Evolutionary conservation across 2,888 invertebrate species (phyloP).

Genomic region (Parelbella ahira): DNA sequence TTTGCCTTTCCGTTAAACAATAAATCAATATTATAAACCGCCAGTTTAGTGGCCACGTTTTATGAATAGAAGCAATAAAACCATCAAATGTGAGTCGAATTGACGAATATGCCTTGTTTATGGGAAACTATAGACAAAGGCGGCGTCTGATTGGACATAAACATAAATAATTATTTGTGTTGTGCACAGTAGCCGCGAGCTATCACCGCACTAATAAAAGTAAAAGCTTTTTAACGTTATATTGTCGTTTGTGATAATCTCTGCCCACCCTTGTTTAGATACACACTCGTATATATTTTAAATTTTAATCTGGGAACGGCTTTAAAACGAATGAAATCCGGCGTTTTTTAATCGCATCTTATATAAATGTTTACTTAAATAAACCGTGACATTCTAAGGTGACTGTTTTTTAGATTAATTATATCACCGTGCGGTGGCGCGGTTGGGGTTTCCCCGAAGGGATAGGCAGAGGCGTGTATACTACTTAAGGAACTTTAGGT

Average conservation of each 20-base stretch:
- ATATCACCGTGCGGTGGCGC: too few relatives aligned
- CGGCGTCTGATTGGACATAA: conserved; percentile 49
- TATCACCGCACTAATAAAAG: conserved; percentile 30
- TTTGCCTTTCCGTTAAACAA: too few relatives aligned
- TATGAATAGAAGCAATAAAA: conserved; percentile 44
- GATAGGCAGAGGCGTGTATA: too few relatives aligned
- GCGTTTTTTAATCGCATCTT: too few relatives aligned
- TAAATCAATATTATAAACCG: too few relatives aligned
- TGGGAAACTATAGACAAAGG: conserved; percentile 45
- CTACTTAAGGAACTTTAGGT: too few relatives aligned
- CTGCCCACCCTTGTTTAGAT: conserved; percentile 18
- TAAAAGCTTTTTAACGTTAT: conserved; percentile 34
- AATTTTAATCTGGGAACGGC: too few relatives aligned
- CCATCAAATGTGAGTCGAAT: conserved; percentile 45
- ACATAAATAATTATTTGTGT: conserved; percentile 45
- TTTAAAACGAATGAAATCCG: too few relatives aligned
- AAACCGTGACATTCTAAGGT: too few relatives aligned
- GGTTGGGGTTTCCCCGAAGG: too few relatives aligned
- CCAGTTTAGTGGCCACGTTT: conserved; percentile 40
- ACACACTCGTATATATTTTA: conserved; percentile 17
- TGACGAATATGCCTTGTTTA: conserved; percentile 46
- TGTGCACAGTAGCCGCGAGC: conserved; percentile 46
- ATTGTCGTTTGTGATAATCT: conserved; percentile 26
- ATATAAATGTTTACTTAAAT: too few relatives aligned
- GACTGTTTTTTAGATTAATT: too few relatives aligned